These are phyloP conservation scores for Alligator mississippiensis DNA, from an alignment of 2,113 vertebrate species.

Conservation along the genomic window DNA sequence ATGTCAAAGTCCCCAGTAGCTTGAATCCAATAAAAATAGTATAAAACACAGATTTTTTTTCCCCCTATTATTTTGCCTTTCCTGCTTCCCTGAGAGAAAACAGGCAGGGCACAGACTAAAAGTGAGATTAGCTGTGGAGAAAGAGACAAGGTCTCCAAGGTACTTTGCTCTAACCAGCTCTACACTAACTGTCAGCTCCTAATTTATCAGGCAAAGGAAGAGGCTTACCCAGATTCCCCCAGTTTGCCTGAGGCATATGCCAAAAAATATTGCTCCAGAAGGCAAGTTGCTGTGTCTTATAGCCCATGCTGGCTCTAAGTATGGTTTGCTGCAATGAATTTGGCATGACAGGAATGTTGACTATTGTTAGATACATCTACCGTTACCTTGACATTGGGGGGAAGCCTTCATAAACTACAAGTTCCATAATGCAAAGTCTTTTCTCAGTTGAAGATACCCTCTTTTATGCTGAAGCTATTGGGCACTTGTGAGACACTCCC, in stretches of 20 bases:
- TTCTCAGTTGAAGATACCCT: background rate
- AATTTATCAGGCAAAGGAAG: background rate
- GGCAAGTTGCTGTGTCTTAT: background rate
- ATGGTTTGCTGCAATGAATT: background rate
- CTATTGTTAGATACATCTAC: rapidly evolving
- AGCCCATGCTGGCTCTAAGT: background rate
- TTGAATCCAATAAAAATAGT: constrained; percentile 27
- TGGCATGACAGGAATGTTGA: background rate
- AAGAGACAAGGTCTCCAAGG: background rate
- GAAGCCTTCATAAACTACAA: background rate
- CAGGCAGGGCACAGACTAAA: background rate
- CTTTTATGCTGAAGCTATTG: background rate
- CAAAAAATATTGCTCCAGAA: rapidly evolving
- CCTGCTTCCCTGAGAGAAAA: background rate
- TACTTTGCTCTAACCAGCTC: background rate
- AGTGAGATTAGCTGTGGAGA: background rate
- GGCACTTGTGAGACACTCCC: background rate
- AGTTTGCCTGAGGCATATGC: background rate
- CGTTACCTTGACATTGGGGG: background rate
- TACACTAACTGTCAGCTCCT: background rate
- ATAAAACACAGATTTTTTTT: constrained; percentile 34
- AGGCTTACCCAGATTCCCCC: background rate
- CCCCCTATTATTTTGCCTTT: background rate
- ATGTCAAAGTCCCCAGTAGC: background rate
- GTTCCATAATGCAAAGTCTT: background rate